These are phyloP conservation scores for Stratiomys singularior DNA, from an alignment of 2,888 invertebrate genomes.

Conservation along the genomic window DNA sequence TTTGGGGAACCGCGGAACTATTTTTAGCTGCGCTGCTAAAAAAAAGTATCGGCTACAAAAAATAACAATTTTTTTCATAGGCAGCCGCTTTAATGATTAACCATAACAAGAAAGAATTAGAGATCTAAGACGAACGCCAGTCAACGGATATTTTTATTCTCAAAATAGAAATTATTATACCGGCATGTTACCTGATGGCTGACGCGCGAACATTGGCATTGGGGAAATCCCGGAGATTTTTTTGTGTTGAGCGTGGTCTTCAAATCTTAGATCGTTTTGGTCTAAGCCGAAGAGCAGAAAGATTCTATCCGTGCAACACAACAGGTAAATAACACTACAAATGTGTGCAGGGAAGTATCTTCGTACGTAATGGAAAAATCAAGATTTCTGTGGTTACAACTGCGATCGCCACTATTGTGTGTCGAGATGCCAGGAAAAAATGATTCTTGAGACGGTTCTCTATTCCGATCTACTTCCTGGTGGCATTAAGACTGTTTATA, in stretches of 20 bases:
- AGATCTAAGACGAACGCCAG: neutral
- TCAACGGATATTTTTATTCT: conserved; percentile 30
- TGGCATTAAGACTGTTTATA: neutral
- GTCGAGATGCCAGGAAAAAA: neutral
- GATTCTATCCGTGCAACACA: neutral
- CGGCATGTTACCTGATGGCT: conserved; percentile 2
- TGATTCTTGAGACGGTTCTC: neutral
- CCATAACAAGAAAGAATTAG: conserved; percentile 21
- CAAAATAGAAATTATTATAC: conserved; percentile 38
- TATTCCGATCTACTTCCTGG: conserved; percentile 5
- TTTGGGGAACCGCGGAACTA: neutral
- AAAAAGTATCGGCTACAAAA: neutral
- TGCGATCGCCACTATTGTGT: neutral
- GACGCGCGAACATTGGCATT: conserved; percentile 29
- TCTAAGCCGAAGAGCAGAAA: neutral
- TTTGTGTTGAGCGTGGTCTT: neutral
- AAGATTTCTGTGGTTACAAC: neutral
- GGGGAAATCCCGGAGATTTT: conserved; percentile 39
- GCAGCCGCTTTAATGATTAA: neutral
- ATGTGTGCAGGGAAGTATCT: conserved; percentile 5
- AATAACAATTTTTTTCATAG: neutral
- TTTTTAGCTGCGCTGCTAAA: neutral
- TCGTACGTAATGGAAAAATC: neutral
- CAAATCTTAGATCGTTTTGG: conserved; percentile 12
- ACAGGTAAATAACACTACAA: neutral